These are phyloP conservation scores for Corydoras maculifer DNA, from an alignment of 2,113 vertebrate genomes.

Conservation along the genomic window DNA sequence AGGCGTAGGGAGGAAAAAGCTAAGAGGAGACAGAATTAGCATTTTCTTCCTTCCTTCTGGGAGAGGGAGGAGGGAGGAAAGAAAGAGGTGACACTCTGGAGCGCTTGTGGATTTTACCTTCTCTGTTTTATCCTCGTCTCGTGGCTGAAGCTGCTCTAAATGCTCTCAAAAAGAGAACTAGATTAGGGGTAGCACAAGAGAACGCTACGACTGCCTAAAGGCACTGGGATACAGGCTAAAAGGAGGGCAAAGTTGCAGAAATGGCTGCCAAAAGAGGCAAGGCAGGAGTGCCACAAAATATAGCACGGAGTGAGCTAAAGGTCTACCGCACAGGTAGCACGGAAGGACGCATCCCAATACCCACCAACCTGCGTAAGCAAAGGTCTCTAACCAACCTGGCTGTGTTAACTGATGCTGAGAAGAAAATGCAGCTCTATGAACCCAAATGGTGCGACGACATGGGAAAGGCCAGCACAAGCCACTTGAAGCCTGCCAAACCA, in stretches of 20 bases:
- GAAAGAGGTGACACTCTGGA: conserved; percentile 15
- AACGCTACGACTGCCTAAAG: conserved; percentile 50
- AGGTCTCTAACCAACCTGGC: conserved; percentile 93
- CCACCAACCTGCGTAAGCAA: conserved; percentile 87
- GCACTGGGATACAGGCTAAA: conserved; percentile 62
- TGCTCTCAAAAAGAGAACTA: conserved; percentile 72
- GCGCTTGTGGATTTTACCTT: conserved; percentile 27
- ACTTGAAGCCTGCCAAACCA: conserved; percentile 59
- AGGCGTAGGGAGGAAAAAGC: conserved; percentile 40
- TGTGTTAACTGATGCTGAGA: conserved; percentile 89
- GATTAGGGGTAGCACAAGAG: conserved; percentile 74
- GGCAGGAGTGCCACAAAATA: conserved; percentile 64
- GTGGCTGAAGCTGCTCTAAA: conserved; percentile 61
- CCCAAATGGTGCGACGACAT: conserved; percentile 93
- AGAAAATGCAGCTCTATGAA: conserved; percentile 91
- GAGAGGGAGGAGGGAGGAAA: conserved; percentile 33
- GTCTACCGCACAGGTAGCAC: conserved; percentile 82
- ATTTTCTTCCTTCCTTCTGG: conserved; percentile 39
- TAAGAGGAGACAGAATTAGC: conserved; percentile 45
- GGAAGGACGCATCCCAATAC: conserved; percentile 72
- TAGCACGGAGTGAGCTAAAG: conserved; percentile 77
- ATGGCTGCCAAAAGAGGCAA: conserved; percentile 81
- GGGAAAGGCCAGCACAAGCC: conserved; percentile 66
- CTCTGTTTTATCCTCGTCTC: conserved; percentile 37
- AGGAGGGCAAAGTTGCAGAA: conserved; percentile 61